A percentile compares a stretch with the other conserved stretches of the same genome.
Conservation (phyloP, 2,113 vertebrate species). For the Pogona vitticeps region DNA sequence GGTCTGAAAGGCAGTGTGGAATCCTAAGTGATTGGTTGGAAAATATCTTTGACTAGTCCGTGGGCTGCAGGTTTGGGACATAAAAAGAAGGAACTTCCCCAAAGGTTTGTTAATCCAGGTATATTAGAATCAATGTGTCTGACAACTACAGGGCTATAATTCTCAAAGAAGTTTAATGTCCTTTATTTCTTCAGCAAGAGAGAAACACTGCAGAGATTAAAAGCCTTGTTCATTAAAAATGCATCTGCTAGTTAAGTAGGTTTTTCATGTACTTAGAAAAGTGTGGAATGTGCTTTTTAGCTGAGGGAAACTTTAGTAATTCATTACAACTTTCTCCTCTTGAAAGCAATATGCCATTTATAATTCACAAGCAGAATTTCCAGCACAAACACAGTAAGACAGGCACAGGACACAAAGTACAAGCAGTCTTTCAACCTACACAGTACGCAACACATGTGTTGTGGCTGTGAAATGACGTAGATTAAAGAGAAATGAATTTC, state of each 20-base stretch:
- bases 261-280: conserved; percentile 18
- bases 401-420: background rate
- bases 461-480: background rate
- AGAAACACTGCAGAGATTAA: background rate
- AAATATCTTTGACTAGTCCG: background rate
- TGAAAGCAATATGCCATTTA: background rate
- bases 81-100: background rate
- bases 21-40: background rate
- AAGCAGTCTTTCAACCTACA: background rate
- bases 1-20: conserved; percentile 33
- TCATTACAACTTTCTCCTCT: background rate
- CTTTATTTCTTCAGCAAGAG: conserved; percentile 10
- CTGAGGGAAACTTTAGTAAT: background rate
- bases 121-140: background rate
- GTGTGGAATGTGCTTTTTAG: conserved; percentile 1
- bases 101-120: conserved; percentile 7
- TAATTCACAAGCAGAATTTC: rapidly evolving
- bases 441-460: background rate
- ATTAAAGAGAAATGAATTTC: rapidly evolving
- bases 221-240: conserved; percentile 18
- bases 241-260: background rate
- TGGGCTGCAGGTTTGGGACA: too few relatives aligned
- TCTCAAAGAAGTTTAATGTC: conserved; percentile 19
- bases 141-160: conserved; percentile 11
- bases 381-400: background rate